Percentiles rank a stretch among this genome's conserved stretches.
Evolutionary conservation across 2,888 invertebrate genomes (phyloP).

Genomic region (Diaphora mendica): DNA sequence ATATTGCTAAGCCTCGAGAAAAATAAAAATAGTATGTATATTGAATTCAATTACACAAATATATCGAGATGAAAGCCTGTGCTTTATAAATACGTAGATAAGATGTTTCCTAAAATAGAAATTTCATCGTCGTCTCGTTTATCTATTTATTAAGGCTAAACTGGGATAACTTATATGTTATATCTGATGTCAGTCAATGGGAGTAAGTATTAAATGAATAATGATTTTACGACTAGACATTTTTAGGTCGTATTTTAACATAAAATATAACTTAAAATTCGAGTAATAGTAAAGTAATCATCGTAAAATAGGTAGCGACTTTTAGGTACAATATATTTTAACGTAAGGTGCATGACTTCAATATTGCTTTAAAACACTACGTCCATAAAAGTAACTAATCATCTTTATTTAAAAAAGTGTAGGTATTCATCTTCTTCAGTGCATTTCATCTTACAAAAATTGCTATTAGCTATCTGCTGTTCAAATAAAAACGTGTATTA

Average conservation of each 20-base stretch:
- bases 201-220: not conserved
- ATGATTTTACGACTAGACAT: too few relatives aligned
- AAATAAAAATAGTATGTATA: not conserved
- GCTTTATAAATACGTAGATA: not conserved
- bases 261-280: too few relatives aligned
- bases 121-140: not conserved
- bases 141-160: not conserved
- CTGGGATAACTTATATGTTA: not conserved
- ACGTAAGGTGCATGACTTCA: not conserved
- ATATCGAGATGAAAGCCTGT: not conserved
- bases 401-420: not conserved
- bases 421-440: not conserved
- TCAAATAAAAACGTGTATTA: not conserved
- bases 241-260: not conserved
- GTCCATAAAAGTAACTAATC: not conserved
- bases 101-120: not conserved
- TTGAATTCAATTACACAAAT: not conserved
- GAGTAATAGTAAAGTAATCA: not conserved
- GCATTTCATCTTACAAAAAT: not conserved
- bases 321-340: not conserved
- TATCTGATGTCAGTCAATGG: too few relatives aligned
- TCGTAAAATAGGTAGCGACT: not conserved
- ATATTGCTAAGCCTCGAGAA: not conserved
- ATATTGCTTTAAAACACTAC: not conserved
- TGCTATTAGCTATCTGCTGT: not conserved